These are phyloP conservation scores for Perizoma affinitatum DNA, from an alignment of 2,888 invertebrate genomes.

Conservation along the genomic window DNA sequence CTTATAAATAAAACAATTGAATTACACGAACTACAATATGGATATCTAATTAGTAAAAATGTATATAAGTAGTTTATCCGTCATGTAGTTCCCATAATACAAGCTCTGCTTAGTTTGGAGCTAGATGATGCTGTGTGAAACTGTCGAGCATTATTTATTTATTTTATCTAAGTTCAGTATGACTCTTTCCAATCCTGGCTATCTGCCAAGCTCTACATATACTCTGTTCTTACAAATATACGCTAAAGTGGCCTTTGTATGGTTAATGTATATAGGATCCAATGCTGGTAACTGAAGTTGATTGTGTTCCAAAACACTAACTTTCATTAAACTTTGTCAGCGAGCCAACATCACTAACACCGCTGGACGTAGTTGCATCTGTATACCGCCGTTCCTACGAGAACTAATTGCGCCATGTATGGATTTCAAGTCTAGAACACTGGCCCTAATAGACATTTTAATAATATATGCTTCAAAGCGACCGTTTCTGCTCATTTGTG, in stretches of 20 bases:
- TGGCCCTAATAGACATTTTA: no score
- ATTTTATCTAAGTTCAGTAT: conserved; percentile 4
- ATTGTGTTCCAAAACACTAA: conserved; percentile 27
- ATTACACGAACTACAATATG: no score
- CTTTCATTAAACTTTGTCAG: conserved; percentile 24
- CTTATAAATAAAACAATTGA: not conserved
- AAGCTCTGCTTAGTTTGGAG: no score
- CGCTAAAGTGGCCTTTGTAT: conserved; percentile 18
- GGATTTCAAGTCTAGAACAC: not conserved
- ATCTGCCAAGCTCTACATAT: conserved; percentile 17
- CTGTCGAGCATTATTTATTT: no score
- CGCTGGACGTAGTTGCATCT: conserved; percentile 14
- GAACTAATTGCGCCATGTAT: conserved; percentile 1
- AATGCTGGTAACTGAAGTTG: conserved; percentile 18
- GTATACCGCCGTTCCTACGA: not conserved
- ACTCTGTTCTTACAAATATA: conserved; percentile 9
- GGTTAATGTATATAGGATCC: conserved; percentile 13
- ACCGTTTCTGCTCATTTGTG: no score
- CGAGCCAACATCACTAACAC: conserved; percentile 13
- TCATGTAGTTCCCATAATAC: no score
- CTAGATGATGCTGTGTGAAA: no score
- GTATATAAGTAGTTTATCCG: no score
- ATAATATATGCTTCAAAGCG: no score
- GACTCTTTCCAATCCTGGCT: conserved; percentile 23
- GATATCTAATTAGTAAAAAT: no score